phyloP scores from a whole-genome alignment of 2,888 invertebrate species.

The Busseola fusca region DNA sequence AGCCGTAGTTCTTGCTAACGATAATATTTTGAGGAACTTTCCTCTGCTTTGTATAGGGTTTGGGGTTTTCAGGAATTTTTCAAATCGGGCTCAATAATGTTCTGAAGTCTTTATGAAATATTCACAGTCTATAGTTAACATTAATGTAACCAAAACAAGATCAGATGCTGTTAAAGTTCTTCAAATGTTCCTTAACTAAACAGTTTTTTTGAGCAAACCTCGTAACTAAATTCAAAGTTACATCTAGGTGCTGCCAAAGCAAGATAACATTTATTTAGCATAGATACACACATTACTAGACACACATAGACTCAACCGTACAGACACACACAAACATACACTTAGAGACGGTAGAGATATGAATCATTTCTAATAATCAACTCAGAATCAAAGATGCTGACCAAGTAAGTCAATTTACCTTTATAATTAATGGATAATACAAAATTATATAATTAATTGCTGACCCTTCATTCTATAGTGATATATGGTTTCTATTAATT shows the following conservation, averaged over 20 bases:
- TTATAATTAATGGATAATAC: slow-evolving; percentile 1
- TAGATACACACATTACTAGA: too few species aligned
- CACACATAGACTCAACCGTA: too few species aligned
- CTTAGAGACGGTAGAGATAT: not conserved
- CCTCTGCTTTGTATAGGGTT: slow-evolving; percentile 5
- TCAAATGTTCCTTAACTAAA: not conserved
- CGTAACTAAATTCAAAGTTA: not conserved
- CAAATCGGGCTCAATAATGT: not conserved
- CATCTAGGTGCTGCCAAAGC: not conserved
- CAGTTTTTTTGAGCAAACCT: not conserved
- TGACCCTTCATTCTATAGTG: slow-evolving; percentile 20
- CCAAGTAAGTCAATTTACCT: slow-evolving; percentile 5
- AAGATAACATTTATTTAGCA: too few species aligned
- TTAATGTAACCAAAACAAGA: not conserved
- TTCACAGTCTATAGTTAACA: not conserved
- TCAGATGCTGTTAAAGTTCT: not conserved
- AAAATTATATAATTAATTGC: slow-evolving; percentile 5
- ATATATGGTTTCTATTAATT: slow-evolving; percentile 44
- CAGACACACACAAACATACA: too few species aligned
- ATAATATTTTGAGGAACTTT: slow-evolving; percentile 41
- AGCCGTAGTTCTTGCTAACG: slow-evolving; percentile 54
- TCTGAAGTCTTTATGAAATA: not conserved
- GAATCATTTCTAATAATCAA: not conserved
- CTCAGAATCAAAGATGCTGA: not conserved
- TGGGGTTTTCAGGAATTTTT: not conserved